Conservation (phyloP, 2,888 invertebrate species). For the Scaptomyza parva region DNA sequence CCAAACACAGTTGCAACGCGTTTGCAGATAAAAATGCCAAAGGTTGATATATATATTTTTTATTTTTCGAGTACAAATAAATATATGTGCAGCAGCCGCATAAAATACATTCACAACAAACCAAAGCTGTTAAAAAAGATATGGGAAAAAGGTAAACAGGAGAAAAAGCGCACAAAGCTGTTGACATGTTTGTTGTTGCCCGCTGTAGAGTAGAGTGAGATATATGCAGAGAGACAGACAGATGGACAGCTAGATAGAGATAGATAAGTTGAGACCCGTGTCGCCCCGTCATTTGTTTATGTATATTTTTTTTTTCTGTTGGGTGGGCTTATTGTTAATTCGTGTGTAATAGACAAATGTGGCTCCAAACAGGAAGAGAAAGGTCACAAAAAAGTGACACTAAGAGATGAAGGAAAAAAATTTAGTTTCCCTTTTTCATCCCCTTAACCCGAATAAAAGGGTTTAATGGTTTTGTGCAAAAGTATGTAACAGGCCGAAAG, state of each 20-base stretch:
- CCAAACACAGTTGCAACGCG: constrained; percentile 20
- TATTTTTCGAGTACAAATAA: constrained; percentile 69
- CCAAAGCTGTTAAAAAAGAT: constrained; percentile 41
- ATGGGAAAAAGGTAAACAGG: constrained; percentile 36
- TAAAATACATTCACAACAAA: constrained; percentile 37
- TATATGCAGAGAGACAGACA: constrained; percentile 41
- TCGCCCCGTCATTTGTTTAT: constrained; percentile 57
- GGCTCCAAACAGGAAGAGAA: constrained; percentile 43
- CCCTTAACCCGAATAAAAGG: no score
- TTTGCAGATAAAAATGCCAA: constrained; percentile 62
- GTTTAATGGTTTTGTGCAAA: no score
- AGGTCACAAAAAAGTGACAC: constrained; percentile 17
- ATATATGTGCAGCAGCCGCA: constrained; percentile 71
- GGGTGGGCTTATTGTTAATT: constrained; percentile 69
- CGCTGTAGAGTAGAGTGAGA: constrained; percentile 22
- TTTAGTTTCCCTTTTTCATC: no score
- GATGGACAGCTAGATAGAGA: constrained; percentile 36
- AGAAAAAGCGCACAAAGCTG: constrained; percentile 63
- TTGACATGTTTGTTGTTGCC: constrained; percentile 59
- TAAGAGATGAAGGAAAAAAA: constrained; percentile 12
- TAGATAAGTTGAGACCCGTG: constrained; percentile 42
- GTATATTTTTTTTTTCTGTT: constrained; percentile 47
- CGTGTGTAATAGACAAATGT: constrained; percentile 79
- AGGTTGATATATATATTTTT: constrained; percentile 39
- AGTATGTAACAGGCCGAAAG: no score